phyloP scores from a whole-genome alignment of 2,888 invertebrate genomes.

The Cepaea hortensis region DNA sequence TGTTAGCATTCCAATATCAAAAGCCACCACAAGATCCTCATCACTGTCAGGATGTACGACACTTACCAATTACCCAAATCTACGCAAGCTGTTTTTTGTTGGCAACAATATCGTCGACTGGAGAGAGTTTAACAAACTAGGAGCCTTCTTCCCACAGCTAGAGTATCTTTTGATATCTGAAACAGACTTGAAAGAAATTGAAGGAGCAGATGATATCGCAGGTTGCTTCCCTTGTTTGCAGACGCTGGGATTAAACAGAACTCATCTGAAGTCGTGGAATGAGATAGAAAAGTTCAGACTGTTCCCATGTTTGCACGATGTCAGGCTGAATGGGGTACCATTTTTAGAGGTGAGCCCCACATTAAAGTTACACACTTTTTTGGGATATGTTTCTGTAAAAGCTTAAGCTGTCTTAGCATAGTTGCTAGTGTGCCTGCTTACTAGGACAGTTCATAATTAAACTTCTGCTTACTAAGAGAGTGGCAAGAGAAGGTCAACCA shows the following conservation, averaged over 20 bases:
- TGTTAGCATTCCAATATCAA: slow-evolving; percentile 66
- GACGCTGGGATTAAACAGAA: slow-evolving; percentile 86
- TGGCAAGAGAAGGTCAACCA: too few relatives aligned
- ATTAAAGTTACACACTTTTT: not conserved
- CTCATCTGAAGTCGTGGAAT: slow-evolving; percentile 89
- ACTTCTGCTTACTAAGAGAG: too few relatives aligned
- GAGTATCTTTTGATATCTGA: slow-evolving; percentile 85
- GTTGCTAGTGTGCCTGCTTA: not conserved
- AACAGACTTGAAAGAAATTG: slow-evolving; percentile 62
- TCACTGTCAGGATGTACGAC: slow-evolving; percentile 65
- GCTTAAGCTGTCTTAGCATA: not conserved
- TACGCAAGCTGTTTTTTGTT: slow-evolving; percentile 90
- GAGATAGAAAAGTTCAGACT: slow-evolving; percentile 90
- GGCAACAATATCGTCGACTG: slow-evolving; percentile 90
- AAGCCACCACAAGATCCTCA: slow-evolving; percentile 85
- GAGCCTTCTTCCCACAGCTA: slow-evolving; percentile 89
- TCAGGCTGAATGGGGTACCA: slow-evolving; percentile 87
- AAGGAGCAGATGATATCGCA: slow-evolving; percentile 49
- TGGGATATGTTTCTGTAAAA: not conserved
- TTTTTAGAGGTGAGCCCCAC: slow-evolving; percentile 78
- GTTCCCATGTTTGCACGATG: slow-evolving; percentile 88
- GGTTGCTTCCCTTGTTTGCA: slow-evolving; percentile 80
- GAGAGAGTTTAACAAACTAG: slow-evolving; percentile 89
- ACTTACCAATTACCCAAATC: slow-evolving; percentile 78
- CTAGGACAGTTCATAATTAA: not conserved